Base-by-base conservation (phyloP, 1,140 invertebrate genomes). In the Ceratosolen fusciceps region DNA sequence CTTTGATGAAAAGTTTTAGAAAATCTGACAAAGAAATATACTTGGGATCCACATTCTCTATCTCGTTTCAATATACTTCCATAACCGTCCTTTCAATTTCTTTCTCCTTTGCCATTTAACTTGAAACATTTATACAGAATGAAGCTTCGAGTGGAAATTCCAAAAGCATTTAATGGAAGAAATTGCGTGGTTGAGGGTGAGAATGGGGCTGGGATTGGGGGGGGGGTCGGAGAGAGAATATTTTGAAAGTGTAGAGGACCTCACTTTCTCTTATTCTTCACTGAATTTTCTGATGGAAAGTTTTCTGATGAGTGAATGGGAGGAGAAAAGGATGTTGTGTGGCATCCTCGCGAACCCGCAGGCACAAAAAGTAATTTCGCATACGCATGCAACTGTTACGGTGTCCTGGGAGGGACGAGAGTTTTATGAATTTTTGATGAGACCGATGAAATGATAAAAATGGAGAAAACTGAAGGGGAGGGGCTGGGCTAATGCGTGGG, bases 391-490 rank as follows among this genome's bases (percentile, higher is more conserved):
- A 52, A 43, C 52, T 77, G 31, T 12, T 24, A 31, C 39, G 52
- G 12, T 31, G n/a, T 10, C 2, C 0, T 56, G 29, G 34, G 34
- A 37, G 0, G 34, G 0, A 34, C 21, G 54, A 12, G 67, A 77
- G 58, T 37, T 77, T 71, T 77, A 71, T 77, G 76, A 77, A 77
- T 77, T 70, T 77, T 77, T 71, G 76, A 77, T 77, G 34, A 8
- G 34, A 24, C 16, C 47, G 47, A 67, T 29, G 65, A 29, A 29
- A 37, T 60, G 12, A 74, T 58, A 60, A 24, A 12, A 56, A 19
- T 56, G 19, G 26, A 19, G 10, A 12, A 60, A 74, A 9, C 2
- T 9, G 60, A 7, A 71, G n/a, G n/a, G n/a, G n/a, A n/a, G n/a
- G n/a, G n/a, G n/a, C n/a, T n/a, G n/a, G n/a, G n/a, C n/a, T n/a